Conservation (phyloP, 2,797 vertebrate species). For the Myripristis jacobus region DNA sequence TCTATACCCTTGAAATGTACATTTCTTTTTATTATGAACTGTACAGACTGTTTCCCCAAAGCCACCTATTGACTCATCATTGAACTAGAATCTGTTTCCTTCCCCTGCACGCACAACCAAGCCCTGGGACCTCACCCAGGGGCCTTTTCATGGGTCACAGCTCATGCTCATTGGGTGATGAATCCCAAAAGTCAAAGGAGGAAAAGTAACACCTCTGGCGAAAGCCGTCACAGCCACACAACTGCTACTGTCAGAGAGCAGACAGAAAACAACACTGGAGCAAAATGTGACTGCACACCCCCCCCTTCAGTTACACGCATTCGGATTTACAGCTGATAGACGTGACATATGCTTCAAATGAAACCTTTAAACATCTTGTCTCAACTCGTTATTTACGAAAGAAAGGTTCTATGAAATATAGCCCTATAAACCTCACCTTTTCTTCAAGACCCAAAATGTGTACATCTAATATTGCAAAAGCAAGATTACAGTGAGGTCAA, state of each 20-base stretch:
- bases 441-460: neutral
- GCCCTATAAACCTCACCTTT: slow-evolving; percentile 17
- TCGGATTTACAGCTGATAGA: slow-evolving; percentile 78
- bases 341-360: slow-evolving; percentile 80
- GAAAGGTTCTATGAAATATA: slow-evolving; percentile 53
- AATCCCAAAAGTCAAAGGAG: slow-evolving; percentile 84
- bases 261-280: slow-evolving; percentile 55
- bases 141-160: slow-evolving; percentile 86
- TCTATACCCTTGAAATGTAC: slow-evolving; percentile 54
- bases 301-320: slow-evolving; percentile 60
- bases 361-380: slow-evolving; percentile 84
- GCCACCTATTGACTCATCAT: slow-evolving; percentile 75
- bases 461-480: neutral
- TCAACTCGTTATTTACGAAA: slow-evolving; percentile 75
- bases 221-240: slow-evolving; percentile 64
- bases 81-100: slow-evolving; percentile 81
- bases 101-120: slow-evolving; percentile 68
- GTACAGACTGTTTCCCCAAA: slow-evolving; percentile 52
- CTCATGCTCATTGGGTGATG: slow-evolving; percentile 75
- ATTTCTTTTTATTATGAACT: slow-evolving; percentile 61
- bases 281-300: slow-evolving; percentile 75
- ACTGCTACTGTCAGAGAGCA: slow-evolving; percentile 68
- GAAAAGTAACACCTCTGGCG: slow-evolving; percentile 82
- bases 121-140: slow-evolving; percentile 70
- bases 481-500: neutral